phyloP scores from a whole-genome alignment of 1,140 invertebrate genomes.

The Drosophila littoralis region DNA sequence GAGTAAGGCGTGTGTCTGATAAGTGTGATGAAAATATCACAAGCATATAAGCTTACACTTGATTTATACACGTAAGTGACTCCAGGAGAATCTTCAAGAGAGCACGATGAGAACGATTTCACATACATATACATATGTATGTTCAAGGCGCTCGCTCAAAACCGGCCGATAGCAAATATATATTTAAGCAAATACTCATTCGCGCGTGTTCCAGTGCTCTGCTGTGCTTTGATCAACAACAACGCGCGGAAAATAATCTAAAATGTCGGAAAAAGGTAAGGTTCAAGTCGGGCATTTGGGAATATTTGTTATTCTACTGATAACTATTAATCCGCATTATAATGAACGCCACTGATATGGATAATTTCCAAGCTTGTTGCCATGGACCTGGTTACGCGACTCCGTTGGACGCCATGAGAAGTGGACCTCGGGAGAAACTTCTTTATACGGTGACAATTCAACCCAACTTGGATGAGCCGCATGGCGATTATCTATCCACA shows the following conservation, averaged over 20 bases:
- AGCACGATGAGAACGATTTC: not conserved
- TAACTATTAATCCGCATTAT: slow-evolving; percentile 4
- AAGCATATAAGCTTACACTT: not conserved
- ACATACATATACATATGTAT: too few species aligned
- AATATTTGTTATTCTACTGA: slow-evolving; percentile 3
- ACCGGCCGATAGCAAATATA: slow-evolving; percentile 19
- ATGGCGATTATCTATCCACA: slow-evolving; percentile 95
- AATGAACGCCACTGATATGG: slow-evolving; percentile 4
- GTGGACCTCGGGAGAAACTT: slow-evolving; percentile 92
- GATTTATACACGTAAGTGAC: not conserved
- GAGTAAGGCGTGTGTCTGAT: slow-evolving; percentile 1
- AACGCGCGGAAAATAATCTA: slow-evolving; percentile 20
- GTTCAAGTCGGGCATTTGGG: not conserved
- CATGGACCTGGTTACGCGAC: slow-evolving; percentile 90
- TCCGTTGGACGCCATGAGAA: slow-evolving; percentile 92
- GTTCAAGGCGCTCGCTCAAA: slow-evolving; percentile 14
- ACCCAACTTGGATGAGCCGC: slow-evolving; percentile 87
- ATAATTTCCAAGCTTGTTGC: slow-evolving; percentile 65
- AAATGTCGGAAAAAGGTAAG: slow-evolving; percentile 62
- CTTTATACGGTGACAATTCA: slow-evolving; percentile 95
- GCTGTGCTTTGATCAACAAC: slow-evolving; percentile 39
- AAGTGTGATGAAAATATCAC: not conserved
- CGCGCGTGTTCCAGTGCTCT: slow-evolving; percentile 26
- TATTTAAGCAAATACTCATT: slow-evolving; percentile 1
- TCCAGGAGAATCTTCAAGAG: not conserved